Evolutionary conservation across 2,888 invertebrate species (phyloP).

Genomic region (Sarcophaga variegata): DNA sequence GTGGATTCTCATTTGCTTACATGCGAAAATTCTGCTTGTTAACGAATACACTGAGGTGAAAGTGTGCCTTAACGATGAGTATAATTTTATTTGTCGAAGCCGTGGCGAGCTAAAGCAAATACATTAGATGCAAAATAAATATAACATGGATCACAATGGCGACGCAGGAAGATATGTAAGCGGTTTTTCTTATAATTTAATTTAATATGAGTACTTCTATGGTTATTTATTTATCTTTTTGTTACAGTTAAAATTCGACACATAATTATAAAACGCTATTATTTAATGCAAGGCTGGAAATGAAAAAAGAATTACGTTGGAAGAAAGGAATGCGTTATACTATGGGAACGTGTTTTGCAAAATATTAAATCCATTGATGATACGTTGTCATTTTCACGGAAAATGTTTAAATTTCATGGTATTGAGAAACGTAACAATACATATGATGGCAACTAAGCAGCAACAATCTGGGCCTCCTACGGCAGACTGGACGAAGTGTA

Average conservation of each 20-base stretch:
- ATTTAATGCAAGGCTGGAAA: not conserved
- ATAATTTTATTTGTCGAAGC: no score
- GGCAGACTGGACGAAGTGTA: slow-evolving; percentile 18
- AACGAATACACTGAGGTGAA: no score
- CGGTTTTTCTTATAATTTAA: no score
- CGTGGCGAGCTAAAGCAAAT: no score
- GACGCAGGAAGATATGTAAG: no score
- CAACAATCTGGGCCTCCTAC: slow-evolving; percentile 12
- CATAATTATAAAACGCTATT: not conserved
- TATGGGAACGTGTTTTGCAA: slow-evolving; percentile 10
- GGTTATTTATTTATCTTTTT: not conserved
- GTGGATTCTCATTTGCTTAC: no score
- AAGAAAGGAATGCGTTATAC: slow-evolving; percentile 20
- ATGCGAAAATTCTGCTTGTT: no score
- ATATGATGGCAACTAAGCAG: not conserved
- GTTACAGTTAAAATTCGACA: slow-evolving; percentile 3
- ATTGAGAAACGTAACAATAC: slow-evolving; percentile 28
- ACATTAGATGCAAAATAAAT: no score
- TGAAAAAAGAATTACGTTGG: slow-evolving; percentile 20
- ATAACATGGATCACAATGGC: no score
- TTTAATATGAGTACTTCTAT: no score
- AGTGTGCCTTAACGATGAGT: no score
- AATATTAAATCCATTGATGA: slow-evolving; percentile 12
- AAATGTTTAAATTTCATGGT: slow-evolving; percentile 23
- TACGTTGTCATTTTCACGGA: slow-evolving; percentile 23